These are phyloP conservation scores for Neoniphon sammara DNA, from an alignment of 2,797 vertebrate genomes.

Conservation along the genomic window DNA sequence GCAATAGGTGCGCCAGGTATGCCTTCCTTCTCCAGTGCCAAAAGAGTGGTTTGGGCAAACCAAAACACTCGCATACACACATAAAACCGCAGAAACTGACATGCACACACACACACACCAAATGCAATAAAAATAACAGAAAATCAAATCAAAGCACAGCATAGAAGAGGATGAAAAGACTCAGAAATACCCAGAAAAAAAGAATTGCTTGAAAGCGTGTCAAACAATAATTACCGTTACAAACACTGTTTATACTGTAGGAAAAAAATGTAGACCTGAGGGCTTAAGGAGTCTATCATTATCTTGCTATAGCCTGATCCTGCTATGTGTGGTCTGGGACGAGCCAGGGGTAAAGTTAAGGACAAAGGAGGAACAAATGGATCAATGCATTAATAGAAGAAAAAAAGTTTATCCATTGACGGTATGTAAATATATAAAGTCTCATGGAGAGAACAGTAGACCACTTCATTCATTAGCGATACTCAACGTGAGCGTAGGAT, in stretches of 20 bases:
- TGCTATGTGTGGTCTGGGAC: conserved; percentile 29
- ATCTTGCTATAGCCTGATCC: conserved; percentile 47
- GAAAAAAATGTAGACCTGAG: conserved; percentile 34
- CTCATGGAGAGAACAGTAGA: neutral
- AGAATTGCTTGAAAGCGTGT: conserved; percentile 44
- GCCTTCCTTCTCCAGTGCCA: conserved; percentile 71
- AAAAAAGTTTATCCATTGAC: conserved; percentile 20
- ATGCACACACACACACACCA: conserved; percentile 25
- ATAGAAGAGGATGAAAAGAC: conserved; percentile 62
- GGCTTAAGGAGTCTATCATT: conserved; percentile 42
- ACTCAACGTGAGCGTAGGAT: conserved; percentile 1
- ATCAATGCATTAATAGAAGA: conserved; percentile 6
- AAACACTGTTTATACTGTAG: conserved; percentile 55
- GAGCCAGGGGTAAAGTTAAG: conserved; percentile 1
- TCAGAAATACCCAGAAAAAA: conserved; percentile 34
- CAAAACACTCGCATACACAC: conserved; percentile 54
- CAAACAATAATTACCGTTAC: conserved; percentile 51
- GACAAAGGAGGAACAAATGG: neutral
- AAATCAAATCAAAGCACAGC: conserved; percentile 46
- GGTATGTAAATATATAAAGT: conserved; percentile 10
- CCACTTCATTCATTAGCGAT: conserved; percentile 11
- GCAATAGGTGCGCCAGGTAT: conserved; percentile 82
- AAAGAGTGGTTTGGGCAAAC: conserved; percentile 67
- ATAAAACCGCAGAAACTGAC: conserved; percentile 9
- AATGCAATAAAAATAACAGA: conserved; percentile 54